A percentile compares a stretch with the other conserved stretches of the same genome.
Evolutionary conservation across 2,797 vertebrate species (phyloP).

Genomic region (Yasuhikotakia modesta): DNA sequence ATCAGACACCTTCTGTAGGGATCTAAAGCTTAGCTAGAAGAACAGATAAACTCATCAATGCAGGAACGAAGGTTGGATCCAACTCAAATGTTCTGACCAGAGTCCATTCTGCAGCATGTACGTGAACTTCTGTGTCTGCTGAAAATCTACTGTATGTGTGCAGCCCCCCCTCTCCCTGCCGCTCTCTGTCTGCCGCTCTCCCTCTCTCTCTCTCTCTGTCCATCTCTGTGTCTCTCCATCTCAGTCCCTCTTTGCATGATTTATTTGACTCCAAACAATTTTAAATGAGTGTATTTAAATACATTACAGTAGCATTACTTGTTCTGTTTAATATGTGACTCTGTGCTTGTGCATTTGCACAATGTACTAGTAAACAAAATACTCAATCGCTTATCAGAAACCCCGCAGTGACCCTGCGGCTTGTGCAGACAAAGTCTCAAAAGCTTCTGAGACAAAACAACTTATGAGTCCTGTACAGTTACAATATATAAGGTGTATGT

Average conservation of each 20-base stretch:
- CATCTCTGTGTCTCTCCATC: too few relatives aligned
- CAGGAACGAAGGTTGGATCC: slow-evolving; percentile 81
- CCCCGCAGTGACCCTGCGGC: neutral
- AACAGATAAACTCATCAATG: slow-evolving; percentile 45
- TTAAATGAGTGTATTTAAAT: neutral
- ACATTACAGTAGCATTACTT: too few relatives aligned
- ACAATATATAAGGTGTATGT: neutral
- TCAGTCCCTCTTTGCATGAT: too few relatives aligned
- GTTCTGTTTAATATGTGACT: neutral
- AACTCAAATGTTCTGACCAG: slow-evolving; percentile 75
- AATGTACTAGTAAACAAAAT: neutral
- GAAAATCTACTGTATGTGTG: neutral
- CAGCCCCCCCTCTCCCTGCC: too few relatives aligned
- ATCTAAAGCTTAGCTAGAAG: slow-evolving; percentile 27
- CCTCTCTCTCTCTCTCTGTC: too few relatives aligned
- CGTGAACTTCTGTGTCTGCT: slow-evolving; percentile 13
- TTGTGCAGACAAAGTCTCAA: slow-evolving; percentile 10
- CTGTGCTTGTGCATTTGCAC: neutral
- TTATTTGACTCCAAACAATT: neutral
- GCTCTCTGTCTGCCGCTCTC: too few relatives aligned
- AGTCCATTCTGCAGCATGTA: slow-evolving; percentile 68
- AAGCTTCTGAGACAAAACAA: neutral
- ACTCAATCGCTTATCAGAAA: slow-evolving; percentile 4
- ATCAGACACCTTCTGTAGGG: neutral
- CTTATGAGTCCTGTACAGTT: slow-evolving; percentile 3